A percentile compares a stretch with the other conserved stretches of the same genome.
phyloP scores from a whole-genome alignment of 1,140 invertebrate species.

The Scaptomyza pallida region DNA sequence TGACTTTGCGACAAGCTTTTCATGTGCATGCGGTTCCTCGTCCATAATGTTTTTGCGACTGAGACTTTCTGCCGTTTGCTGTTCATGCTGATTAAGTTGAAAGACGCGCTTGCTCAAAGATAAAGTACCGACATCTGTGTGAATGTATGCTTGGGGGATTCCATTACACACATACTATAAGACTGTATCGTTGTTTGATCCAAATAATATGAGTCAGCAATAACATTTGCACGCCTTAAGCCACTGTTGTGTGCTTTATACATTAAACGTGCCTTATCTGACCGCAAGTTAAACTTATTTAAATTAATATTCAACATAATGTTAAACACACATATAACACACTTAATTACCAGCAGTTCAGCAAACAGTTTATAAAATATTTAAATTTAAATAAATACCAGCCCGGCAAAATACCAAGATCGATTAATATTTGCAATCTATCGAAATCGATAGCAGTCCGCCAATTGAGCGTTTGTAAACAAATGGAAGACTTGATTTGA shows the following conservation, averaged over 20 bases:
- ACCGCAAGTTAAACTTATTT: neutral
- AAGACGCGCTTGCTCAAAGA: conserved; percentile 40
- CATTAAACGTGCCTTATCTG: conserved; percentile 60
- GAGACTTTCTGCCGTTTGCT: conserved; percentile 20
- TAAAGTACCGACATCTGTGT: conserved; percentile 44
- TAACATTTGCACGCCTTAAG: conserved; percentile 1
- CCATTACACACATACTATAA: conserved; percentile 3
- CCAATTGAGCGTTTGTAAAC: neutral
- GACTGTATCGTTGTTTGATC: conserved; percentile 33
- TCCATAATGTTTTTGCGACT: conserved; percentile 52
- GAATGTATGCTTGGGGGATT: conserved; percentile 41
- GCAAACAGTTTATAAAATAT: too few relatives aligned
- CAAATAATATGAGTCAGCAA: conserved; percentile 60
- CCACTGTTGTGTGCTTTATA: conserved; percentile 27
- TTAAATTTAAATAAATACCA: neutral
- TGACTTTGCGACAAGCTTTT: conserved; percentile 54
- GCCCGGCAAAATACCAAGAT: neutral
- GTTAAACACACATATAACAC: too few relatives aligned
- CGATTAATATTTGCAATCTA: too few relatives aligned
- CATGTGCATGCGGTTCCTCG: conserved; percentile 62
- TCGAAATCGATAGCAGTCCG: neutral
- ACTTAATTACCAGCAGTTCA: too few relatives aligned
- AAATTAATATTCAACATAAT: too few relatives aligned
- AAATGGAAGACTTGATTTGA: conserved; percentile 22
- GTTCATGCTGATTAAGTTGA: conserved; percentile 10